These are phyloP conservation scores for Cynopterus brachyotis DNA, from an alignment of 2,113 vertebrate species.

Conservation along the genomic window DNA sequence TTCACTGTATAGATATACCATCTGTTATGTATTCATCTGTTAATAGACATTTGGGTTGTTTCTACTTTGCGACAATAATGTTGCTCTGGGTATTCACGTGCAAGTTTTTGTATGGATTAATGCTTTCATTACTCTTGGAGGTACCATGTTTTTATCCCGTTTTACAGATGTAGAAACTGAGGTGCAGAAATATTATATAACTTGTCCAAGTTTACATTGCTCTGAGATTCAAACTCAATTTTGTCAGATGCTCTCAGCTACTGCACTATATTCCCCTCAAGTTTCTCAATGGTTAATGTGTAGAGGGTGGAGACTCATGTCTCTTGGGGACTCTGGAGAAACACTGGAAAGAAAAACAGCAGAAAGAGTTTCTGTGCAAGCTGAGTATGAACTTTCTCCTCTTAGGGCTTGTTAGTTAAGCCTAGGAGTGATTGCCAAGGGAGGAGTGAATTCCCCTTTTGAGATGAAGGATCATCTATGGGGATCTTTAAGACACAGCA, in stretches of 20 bases:
- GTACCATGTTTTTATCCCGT: neutral
- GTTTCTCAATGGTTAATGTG: neutral
- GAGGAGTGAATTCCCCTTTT: neutral
- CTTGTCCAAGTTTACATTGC: neutral
- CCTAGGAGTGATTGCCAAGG: neutral
- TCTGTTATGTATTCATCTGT: neutral
- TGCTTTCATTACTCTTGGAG: neutral
- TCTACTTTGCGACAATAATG: neutral
- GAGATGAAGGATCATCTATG: neutral
- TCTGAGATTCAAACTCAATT: neutral
- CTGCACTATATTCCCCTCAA: neutral
- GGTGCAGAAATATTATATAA: neutral
- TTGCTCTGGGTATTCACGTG: neutral
- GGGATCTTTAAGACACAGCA: neutral
- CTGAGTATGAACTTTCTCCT: constrained; percentile 46
- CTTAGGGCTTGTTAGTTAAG: neutral
- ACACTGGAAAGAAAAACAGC: neutral
- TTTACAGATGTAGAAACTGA: neutral
- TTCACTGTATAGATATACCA: neutral
- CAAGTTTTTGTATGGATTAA: neutral
- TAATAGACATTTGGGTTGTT: neutral
- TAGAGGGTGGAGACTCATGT: neutral
- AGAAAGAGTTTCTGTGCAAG: neutral
- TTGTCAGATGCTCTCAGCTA: neutral
- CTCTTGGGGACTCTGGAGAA: neutral